phyloP scores from a whole-genome alignment of 2,888 invertebrate species.

The Chrysomela aeneicollis region DNA sequence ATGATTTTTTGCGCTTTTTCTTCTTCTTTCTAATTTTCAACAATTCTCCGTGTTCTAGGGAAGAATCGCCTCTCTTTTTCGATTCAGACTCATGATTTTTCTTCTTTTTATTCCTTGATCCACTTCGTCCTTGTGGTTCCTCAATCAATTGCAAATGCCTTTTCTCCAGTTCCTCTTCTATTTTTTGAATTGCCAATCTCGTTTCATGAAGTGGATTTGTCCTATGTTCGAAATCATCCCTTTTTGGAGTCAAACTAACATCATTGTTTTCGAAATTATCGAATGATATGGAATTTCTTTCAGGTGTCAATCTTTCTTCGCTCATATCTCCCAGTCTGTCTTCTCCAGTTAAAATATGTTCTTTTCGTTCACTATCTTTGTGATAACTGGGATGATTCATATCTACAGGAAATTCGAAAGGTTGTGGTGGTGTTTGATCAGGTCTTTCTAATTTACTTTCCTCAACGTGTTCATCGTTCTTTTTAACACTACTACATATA shows the following conservation, averaged over 20 bases:
- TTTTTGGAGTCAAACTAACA: background rate
- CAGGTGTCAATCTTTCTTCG: constrained; percentile 13
- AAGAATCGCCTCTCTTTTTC: constrained; percentile 21
- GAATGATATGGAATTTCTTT: constrained; percentile 5
- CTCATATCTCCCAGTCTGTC: background rate
- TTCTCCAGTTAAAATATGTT: background rate
- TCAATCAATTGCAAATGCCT: constrained; percentile 6
- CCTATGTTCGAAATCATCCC: background rate
- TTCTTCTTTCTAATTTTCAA: constrained; percentile 8
- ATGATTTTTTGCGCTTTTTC: constrained; percentile 13
- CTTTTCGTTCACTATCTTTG: background rate
- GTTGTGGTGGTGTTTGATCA: background rate
- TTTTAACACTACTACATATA: constrained; percentile 34
- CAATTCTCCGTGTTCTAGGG: constrained; percentile 8
- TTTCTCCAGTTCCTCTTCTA: constrained; percentile 26
- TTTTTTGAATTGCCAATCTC: constrained; percentile 26
- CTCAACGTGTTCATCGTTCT: constrained; percentile 16
- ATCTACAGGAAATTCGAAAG: background rate
- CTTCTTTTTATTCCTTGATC: constrained; percentile 20
- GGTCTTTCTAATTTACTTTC: background rate
- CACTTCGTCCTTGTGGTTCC: constrained; percentile 22
- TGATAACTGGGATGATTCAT: background rate
- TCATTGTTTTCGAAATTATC: constrained; percentile 2
- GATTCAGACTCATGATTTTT: constrained; percentile 19
- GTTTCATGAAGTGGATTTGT: constrained; percentile 24